Evolutionary conservation across 2,113 vertebrate species (phyloP), one percentile per base, ranked within the genome.

Genomic region (Colius striatus): DNA sequence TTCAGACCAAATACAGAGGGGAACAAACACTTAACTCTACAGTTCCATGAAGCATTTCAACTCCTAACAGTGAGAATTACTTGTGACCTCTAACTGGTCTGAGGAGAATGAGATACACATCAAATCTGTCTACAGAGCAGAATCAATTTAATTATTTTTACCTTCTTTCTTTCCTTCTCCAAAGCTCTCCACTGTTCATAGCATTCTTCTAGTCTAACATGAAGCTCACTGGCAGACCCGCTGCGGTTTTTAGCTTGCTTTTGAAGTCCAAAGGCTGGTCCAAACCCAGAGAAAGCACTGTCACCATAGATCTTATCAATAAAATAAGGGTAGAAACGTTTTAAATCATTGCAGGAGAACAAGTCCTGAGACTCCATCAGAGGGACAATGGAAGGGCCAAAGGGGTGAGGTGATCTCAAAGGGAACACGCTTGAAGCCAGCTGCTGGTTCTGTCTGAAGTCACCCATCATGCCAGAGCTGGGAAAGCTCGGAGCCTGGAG

Each of bases 151-250:
- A 6, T 66, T 58, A 97, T 22, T 70, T 65, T 97, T 98, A 98
- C 98, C 98, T 98, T 98, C 96, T 98, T 98, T 66, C 98, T 98
- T 85, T 98, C 98, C 89, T 98, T 98, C 95, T 98, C 98, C 96
- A 98, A 74, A 93, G 97, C 97, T 97, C 97, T 97, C 97, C 98
- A 98, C 88, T 98, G 98, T 68, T 98, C 98, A 19, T 97, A 98
- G 90, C 98, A 98, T 51, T 98, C 97, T 66, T 98, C 98, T 50
- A 98, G 95, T 61, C 96, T 96, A 89, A 97, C 63, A 17, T 97
- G 97, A 88, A 98, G 97, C 54, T 98, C 98, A 2, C 96, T 98
- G 79, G 97, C 97, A 94, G 97, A 94, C 79, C 97, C 97, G 34
- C 91, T 96, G 30, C 90, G 96, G 57, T 83, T 95, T 90, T 98